Evolutionary conservation across 2,113 vertebrate genomes (phyloP).

Genomic region (Lanius collurio): DNA sequence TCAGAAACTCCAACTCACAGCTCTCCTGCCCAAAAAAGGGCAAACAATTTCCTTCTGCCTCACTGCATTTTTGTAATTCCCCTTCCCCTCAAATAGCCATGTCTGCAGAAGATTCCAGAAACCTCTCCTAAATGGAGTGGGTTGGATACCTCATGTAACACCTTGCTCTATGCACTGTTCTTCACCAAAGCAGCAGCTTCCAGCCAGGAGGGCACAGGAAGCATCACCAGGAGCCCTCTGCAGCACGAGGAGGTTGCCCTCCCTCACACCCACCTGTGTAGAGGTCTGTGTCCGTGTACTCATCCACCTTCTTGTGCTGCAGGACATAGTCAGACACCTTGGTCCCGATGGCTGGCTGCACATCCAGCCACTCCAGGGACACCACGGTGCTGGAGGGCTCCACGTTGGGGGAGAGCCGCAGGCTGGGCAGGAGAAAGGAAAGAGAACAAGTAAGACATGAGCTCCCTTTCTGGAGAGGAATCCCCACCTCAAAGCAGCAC

Average conservation of each 20-base stretch:
- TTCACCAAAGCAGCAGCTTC: neutral
- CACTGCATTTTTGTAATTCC: fast-evolving
- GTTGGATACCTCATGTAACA: neutral
- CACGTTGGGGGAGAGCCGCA: constrained; percentile 86
- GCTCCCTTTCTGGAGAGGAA: neutral
- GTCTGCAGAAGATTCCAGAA: neutral
- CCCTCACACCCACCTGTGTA: constrained; percentile 85
- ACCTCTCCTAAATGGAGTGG: neutral
- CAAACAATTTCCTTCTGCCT: neutral
- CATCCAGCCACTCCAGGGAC: constrained; percentile 93
- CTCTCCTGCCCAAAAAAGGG: neutral
- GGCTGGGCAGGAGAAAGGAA: constrained; percentile 61
- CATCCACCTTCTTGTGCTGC: constrained; percentile 96
- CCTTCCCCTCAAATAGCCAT: neutral
- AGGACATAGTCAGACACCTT: constrained; percentile 95
- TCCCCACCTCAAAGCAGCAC: neutral
- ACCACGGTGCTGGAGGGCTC: constrained; percentile 97
- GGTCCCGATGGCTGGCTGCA: constrained; percentile 92
- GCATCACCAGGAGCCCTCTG: fast-evolving
- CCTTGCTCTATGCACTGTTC: fast-evolving
- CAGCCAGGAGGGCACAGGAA: neutral
- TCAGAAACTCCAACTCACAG: neutral
- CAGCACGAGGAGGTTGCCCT: neutral
- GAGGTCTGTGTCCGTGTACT: constrained; percentile 92
- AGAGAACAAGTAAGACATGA: neutral